Evolutionary conservation across 2,888 invertebrate species (phyloP), one percentile per base, ranked within the genome.

Genomic region (Coelogynopora nodosa): DNA sequence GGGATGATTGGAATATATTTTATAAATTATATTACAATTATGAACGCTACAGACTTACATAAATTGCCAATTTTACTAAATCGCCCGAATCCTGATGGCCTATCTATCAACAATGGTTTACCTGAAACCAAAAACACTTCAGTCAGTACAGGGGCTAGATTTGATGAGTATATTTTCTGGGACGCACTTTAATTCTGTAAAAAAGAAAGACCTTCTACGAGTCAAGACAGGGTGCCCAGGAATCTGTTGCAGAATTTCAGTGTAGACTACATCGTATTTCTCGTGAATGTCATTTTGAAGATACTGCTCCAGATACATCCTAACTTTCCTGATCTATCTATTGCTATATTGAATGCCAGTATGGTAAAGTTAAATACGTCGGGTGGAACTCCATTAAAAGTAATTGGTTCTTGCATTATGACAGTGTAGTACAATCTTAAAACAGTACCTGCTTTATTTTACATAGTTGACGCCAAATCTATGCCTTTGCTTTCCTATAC

Each of bases 21-120:
- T 49, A 49, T 49, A 49, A 49, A 49, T 29, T 26, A 27, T 13
- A 13, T 87, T 27, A 27, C 27, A 85, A 74, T 84, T n/a, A 67
- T 86, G 23, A 85, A 84, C 86, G 27, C 83, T 86, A 23, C 86
- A 87, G n/a, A 82, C 82, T 67, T 84, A 87, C 30, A 49, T 10
- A 49, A 49, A 18, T 18, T 49, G 18, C 49, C 49, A 49, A 49
- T 49, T 49, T 18, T 49, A 49, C 49, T 49, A 10, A 49, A 49
- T 10, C 5, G 49, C 5, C 18, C 18, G 5, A 18, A 18, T 49
- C 49, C 49, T 18, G 49, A 49, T 18, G 49, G 49, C 49, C 49
- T 49, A 49, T 5, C 49, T 49, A 49, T 49, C 5, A 10, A 49
- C 49, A 18, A 18, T 5, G 49, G 49, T 10, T 49, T 49, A 49